Evolutionary conservation across 2,888 invertebrate species (phyloP).

Genomic region (Rhynchonema sp.): DNA sequence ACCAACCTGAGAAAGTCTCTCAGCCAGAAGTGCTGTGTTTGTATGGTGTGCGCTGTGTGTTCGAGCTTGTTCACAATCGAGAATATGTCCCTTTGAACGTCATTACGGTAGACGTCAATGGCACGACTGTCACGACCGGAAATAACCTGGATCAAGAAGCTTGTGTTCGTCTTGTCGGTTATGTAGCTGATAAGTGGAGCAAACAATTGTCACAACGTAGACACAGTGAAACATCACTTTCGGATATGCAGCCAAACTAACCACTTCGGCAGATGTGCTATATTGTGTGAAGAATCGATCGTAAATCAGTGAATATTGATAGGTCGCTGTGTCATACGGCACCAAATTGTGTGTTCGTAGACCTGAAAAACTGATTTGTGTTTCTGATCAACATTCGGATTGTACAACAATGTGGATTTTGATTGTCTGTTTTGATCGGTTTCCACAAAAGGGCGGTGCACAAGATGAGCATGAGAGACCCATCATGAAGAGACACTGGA

Average conservation of each 20-base stretch:
- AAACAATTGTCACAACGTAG: too few relatives aligned
- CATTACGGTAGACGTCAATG: constrained; percentile 60
- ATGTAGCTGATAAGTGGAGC: too few relatives aligned
- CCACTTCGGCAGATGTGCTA: constrained; percentile 44
- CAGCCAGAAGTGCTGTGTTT: constrained; percentile 6
- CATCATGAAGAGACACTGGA: too few relatives aligned
- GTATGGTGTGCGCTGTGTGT: constrained; percentile 44
- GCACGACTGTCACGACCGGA: too few relatives aligned
- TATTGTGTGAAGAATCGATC: constrained; percentile 50
- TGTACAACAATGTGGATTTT: too few relatives aligned
- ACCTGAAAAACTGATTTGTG: too few relatives aligned
- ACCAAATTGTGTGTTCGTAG: constrained; percentile 65
- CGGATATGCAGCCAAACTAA: too few relatives aligned
- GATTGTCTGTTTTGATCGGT: too few relatives aligned
- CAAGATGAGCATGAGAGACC: too few relatives aligned
- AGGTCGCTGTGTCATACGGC: constrained; percentile 67
- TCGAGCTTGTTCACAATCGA: constrained; percentile 54
- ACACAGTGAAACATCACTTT: too few relatives aligned
- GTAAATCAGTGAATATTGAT: constrained; percentile 69
- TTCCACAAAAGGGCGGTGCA: too few relatives aligned
- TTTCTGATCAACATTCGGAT: too few relatives aligned
- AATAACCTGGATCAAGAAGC: not conserved
- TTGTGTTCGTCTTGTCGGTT: constrained; percentile 62
- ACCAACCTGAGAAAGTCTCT: constrained; percentile 4
- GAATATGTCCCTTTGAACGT: constrained; percentile 56